Percentiles rank a stretch among this genome's conserved stretches.
Evolutionary conservation across 2,888 invertebrate genomes (phyloP).

Genomic region (Exocentrus adspersus): DNA sequence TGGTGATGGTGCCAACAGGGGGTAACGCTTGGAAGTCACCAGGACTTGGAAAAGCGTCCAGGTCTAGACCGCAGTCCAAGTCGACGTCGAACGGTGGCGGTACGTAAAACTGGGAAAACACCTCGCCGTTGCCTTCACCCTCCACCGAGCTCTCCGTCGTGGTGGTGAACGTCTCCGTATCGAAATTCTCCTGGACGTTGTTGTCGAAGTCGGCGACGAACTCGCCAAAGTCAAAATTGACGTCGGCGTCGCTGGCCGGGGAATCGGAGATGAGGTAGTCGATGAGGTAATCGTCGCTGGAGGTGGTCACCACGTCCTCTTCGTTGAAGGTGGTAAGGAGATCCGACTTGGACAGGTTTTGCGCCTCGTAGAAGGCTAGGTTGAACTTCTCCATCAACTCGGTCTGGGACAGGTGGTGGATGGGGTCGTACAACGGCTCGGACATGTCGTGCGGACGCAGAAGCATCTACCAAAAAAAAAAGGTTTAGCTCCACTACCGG

Average conservation of each 20-base stretch:
- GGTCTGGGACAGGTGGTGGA: conserved; percentile 53
- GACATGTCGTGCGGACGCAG: conserved; percentile 43
- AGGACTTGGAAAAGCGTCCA: conserved; percentile 51
- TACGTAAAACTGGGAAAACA: conserved; percentile 51
- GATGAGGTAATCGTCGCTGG: conserved; percentile 49
- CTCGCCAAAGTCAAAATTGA: conserved; percentile 57
- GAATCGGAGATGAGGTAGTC: conserved; percentile 49
- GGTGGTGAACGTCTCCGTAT: conserved; percentile 48
- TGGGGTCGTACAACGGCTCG: conserved; percentile 50
- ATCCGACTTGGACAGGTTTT: conserved; percentile 52
- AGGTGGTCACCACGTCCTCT: conserved; percentile 8
- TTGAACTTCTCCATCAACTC: conserved; percentile 63
- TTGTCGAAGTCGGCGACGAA: conserved; percentile 57
- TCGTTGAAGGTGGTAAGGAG: conserved; percentile 54
- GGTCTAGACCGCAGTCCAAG: conserved; percentile 44
- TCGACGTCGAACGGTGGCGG: conserved; percentile 43
- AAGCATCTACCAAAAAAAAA: conserved; percentile 45
- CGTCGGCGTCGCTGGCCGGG: conserved; percentile 42
- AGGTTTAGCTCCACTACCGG: neutral
- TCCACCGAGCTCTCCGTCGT: conserved; percentile 44
- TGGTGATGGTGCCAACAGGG: conserved; percentile 54
- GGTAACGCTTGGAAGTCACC: conserved; percentile 51
- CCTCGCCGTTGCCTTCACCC: conserved; percentile 7
- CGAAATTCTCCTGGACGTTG: conserved; percentile 46
- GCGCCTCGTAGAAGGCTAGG: conserved; percentile 62